Evolutionary conservation across 1,140 invertebrate genomes (phyloP).

Genomic region (Galleria mellonella): DNA sequence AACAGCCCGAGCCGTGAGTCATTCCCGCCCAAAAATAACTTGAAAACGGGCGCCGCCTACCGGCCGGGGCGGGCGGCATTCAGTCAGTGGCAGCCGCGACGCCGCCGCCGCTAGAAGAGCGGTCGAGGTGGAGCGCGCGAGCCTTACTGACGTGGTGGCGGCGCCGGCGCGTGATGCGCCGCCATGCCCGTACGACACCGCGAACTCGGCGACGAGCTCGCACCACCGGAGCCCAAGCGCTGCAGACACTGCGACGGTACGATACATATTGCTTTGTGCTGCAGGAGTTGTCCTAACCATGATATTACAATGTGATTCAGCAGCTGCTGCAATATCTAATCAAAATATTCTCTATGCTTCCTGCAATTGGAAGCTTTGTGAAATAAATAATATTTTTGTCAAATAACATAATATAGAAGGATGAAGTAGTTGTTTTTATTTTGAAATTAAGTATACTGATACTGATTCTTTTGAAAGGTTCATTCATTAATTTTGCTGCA

Average conservation of each 20-base stretch:
- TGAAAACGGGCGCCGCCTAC: conserved; percentile 61
- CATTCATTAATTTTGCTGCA: too few species aligned
- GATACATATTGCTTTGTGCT: conserved; percentile 20
- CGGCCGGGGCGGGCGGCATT: conserved; percentile 48
- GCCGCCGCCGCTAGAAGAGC: conserved; percentile 55
- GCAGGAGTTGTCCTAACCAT: conserved; percentile 5
- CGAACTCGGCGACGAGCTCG: conserved; percentile 64
- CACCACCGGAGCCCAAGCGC: conserved; percentile 72
- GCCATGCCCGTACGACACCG: conserved; percentile 72
- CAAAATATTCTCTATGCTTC: conserved; percentile 3
- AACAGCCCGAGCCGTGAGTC: conserved; percentile 62
- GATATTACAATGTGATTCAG: too few species aligned
- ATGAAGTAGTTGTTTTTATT: too few species aligned
- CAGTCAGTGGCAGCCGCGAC: conserved; percentile 65
- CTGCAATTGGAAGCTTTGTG: too few species aligned
- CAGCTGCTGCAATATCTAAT: too few species aligned
- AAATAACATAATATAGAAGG: too few species aligned
- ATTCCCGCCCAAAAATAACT: conserved; percentile 62
- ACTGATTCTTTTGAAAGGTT: too few species aligned
- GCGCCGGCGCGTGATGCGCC: conserved; percentile 68
- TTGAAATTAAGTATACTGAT: too few species aligned
- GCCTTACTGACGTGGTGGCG: conserved; percentile 47
- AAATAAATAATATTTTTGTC: too few species aligned
- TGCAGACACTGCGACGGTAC: conserved; percentile 75
- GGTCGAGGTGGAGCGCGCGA: conserved; percentile 40